Evolutionary conservation across 53 echinoderm and acorn worm genomes (phyloP), one percentile per base, ranked within the genome.

Genomic region (Paracentrotus lividus): DNA sequence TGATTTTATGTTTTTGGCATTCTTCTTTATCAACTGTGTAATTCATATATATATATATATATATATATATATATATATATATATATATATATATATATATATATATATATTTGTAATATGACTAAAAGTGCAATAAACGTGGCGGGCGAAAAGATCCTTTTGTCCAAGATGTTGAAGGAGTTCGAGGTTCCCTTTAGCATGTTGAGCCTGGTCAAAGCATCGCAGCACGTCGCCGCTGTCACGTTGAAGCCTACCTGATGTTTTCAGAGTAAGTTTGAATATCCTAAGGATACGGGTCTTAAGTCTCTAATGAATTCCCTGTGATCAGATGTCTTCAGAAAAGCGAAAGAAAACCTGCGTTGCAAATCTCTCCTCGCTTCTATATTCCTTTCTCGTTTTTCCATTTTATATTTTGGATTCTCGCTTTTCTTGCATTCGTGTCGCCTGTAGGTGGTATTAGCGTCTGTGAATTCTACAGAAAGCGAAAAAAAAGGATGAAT

Each of bases 291-390:
- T 31, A 34, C 31, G 86, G 56, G 86, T 86, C 29, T 56, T 86
- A 86, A 86, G 38, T 86, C 86, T 54, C 86, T 56, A 86, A 86
- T 86, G 86, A 56, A 86, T 86, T 86, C 18, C 20, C 5, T 36
- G 20, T 33, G 86, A 86, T 86, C 86, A 21, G 86, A 56, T 86
- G 56, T 29, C 57, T 56, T 18, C 33, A 23, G 55, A 56, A 86
- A 32, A 36, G 56, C 86, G 86, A 86, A 86, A 86, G 36, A 54
- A 86, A 86, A 54, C 55, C 86, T 86, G 55, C 23, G 21, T 38
- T 32, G 86, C 34, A 86, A 86, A 86, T 86, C 86, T 54, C 86
- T 29, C 86, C 53, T 55, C 36, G 56, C 55, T 86, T 56, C 55
- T 32, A 32, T 56, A 56, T 86, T 56, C 86, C 54, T 27, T 56